These are phyloP conservation scores for Agrenia bidenticulata DNA, from an alignment of 2,888 invertebrate species.

Conservation along the genomic window DNA sequence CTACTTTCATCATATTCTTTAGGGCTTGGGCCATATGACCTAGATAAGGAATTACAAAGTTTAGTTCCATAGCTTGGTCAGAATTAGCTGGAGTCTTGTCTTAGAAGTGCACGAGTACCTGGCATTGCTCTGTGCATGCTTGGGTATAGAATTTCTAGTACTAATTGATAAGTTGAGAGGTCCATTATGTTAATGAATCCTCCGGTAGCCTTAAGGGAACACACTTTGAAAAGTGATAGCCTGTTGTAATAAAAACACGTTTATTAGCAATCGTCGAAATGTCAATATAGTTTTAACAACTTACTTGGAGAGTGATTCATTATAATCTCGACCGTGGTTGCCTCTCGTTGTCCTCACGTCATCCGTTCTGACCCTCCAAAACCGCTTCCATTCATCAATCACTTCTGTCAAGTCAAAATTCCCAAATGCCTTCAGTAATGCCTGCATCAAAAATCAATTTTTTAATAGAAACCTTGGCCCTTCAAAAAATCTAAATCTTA, in stretches of 20 bases:
- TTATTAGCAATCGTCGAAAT: too few relatives aligned
- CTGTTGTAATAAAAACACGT: too few relatives aligned
- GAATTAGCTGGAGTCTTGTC: background rate
- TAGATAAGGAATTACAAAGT: conserved; percentile 3
- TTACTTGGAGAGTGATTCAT: background rate
- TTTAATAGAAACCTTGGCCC: too few relatives aligned
- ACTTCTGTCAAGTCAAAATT: conserved; percentile 5
- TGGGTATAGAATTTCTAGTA: conserved; percentile 31
- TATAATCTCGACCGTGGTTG: background rate
- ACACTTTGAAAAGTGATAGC: conserved; percentile 34
- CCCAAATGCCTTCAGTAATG: background rate
- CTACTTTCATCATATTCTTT: conserved; percentile 30
- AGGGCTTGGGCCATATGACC: conserved; percentile 31
- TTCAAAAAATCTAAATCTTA: too few relatives aligned
- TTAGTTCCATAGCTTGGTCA: background rate
- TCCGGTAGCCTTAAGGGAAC: conserved; percentile 23
- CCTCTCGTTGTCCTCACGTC: background rate
- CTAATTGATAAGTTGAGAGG: conserved; percentile 26
- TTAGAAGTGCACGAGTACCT: conserved; percentile 9
- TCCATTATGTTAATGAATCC: conserved; percentile 27
- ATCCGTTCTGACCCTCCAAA: conserved; percentile 1
- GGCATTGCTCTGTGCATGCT: conserved; percentile 27
- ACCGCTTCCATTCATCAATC: conserved; percentile 6
- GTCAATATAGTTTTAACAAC: too few relatives aligned
- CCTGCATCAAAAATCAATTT: conserved; percentile 12